phyloP scores from a whole-genome alignment of 2,888 invertebrate species.

The Anthrax anthrax region DNA sequence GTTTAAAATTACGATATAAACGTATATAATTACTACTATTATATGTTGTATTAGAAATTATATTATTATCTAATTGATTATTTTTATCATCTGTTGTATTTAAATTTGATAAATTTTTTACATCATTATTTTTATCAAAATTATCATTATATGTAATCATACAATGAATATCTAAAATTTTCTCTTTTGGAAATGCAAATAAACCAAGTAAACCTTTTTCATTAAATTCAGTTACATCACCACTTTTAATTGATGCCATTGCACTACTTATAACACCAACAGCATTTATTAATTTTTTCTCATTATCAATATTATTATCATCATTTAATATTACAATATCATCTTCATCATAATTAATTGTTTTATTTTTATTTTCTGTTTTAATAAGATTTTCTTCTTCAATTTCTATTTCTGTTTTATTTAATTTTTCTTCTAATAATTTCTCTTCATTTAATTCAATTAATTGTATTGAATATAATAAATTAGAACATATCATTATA shows the following conservation, averaged over 20 bases:
- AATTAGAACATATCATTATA: slow-evolving; percentile 50
- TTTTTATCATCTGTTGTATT: slow-evolving; percentile 19
- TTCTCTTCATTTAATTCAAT: slow-evolving; percentile 18
- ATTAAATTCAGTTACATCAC: slow-evolving; percentile 26
- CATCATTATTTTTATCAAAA: background rate
- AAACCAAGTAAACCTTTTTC: slow-evolving; percentile 23
- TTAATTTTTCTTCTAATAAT: background rate
- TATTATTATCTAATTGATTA: slow-evolving; percentile 26
- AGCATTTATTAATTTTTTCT: slow-evolving; percentile 22
- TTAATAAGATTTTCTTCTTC: background rate
- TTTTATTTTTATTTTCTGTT: slow-evolving; percentile 3
- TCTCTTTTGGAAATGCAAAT: slow-evolving; percentile 31
- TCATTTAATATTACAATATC: no score
- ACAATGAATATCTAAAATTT: slow-evolving; percentile 30
- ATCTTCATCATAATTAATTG: slow-evolving; percentile 20
- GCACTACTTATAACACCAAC: slow-evolving; percentile 33
- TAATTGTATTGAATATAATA: slow-evolving; percentile 44
- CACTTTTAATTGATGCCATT: slow-evolving; percentile 29
- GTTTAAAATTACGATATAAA: slow-evolving; percentile 24
- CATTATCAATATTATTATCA: slow-evolving; percentile 9
- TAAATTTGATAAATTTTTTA: slow-evolving; percentile 8
- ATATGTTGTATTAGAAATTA: slow-evolving; percentile 25
- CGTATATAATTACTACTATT: slow-evolving; percentile 29
- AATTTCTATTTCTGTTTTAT: background rate
- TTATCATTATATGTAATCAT: slow-evolving; percentile 23